phyloP scores from a whole-genome alignment of 2,113 vertebrate genomes.

The Oxyura jamaicensis region DNA sequence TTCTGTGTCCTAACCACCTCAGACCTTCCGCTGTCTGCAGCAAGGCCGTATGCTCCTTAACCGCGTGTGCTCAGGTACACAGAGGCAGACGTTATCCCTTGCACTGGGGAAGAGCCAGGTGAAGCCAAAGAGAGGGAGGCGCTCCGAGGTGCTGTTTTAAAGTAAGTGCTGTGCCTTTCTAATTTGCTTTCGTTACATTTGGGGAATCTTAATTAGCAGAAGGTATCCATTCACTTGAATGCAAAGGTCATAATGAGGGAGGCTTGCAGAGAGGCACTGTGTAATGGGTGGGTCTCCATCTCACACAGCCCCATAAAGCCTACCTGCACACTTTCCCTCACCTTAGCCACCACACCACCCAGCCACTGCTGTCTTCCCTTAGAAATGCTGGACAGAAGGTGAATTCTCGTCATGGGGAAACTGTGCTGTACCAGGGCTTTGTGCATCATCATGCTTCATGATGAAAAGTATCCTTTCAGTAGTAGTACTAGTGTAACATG shows the following conservation, averaged over 20 bases:
- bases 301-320: neutral
- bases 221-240: neutral
- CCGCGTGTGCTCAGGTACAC: slow-evolving; percentile 88
- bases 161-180: slow-evolving; percentile 78
- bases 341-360: neutral
- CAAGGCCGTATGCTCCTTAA: slow-evolving; percentile 75
- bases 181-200: neutral
- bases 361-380: neutral
- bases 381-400: neutral
- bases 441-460: neutral
- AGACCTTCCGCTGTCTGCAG: neutral
- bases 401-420: neutral
- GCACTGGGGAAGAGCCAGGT: slow-evolving; percentile 96
- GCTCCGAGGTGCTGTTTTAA: slow-evolving; percentile 95
- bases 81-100: slow-evolving; percentile 97
- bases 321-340: neutral
- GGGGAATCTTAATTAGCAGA: neutral
- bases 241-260: fast-evolving
- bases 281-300: neutral
- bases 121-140: slow-evolving; percentile 98
- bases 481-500: neutral
- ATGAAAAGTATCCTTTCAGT: neutral
- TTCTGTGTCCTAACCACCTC: neutral
- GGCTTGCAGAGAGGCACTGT: neutral
- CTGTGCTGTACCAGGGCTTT: neutral